Evolutionary conservation across 2,888 invertebrate species (phyloP).

Genomic region (Neocrepidodera transversa): DNA sequence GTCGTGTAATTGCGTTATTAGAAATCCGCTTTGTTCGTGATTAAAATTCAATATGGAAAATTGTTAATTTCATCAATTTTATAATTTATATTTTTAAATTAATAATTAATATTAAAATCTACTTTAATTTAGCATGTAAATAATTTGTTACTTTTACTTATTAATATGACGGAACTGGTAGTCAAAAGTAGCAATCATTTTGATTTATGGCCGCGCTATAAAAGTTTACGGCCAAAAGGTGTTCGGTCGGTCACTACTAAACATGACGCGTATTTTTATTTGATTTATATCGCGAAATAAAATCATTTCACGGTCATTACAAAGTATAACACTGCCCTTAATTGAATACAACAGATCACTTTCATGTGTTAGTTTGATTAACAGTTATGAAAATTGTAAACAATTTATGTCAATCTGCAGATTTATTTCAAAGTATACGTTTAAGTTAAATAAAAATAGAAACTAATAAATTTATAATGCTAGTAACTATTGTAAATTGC

Average conservation of each 20-base stretch:
- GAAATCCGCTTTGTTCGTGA: conserved; percentile 3
- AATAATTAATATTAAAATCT: too few relatives aligned
- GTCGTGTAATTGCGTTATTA: neutral
- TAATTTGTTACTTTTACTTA: too few relatives aligned
- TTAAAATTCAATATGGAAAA: neutral
- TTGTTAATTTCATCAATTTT: neutral
- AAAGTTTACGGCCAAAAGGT: neutral
- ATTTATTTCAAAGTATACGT: neutral
- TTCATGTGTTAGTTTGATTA: neutral
- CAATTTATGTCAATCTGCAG: neutral
- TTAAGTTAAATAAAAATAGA: too few relatives aligned
- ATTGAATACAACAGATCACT: neutral
- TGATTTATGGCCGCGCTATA: neutral
- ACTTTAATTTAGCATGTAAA: too few relatives aligned
- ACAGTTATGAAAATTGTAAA: neutral
- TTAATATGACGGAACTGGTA: neutral
- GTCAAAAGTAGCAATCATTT: neutral
- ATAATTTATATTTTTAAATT: neutral
- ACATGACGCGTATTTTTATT: neutral
- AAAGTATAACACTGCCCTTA: neutral
- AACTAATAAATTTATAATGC: too few relatives aligned
- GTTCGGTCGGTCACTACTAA: neutral
- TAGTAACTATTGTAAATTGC: too few relatives aligned
- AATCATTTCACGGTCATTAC: neutral
- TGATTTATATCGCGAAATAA: neutral